Percentiles rank a stretch among this genome's conserved stretches.
These are phyloP conservation scores for Hylaeus volcanicus DNA, from an alignment of 1,140 invertebrate genomes.

Conservation along the genomic window DNA sequence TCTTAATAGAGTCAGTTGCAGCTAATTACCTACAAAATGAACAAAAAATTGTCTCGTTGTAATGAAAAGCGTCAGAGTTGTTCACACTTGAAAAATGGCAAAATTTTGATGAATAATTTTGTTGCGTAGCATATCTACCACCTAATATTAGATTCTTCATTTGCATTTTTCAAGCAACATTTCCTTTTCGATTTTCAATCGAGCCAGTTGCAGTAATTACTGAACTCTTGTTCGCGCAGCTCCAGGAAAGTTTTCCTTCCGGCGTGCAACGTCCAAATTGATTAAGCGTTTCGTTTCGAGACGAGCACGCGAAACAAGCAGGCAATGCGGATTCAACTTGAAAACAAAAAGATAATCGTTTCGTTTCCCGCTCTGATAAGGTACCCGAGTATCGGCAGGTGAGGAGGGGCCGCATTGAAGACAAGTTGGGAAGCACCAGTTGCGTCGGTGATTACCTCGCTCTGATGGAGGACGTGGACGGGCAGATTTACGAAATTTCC, in stretches of 20 bases:
- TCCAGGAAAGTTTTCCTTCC: neutral
- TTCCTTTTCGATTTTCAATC: neutral
- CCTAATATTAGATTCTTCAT: too few species aligned
- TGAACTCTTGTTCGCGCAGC: neutral
- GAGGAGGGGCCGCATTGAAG: conserved; percentile 47
- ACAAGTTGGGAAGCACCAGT: conserved; percentile 51
- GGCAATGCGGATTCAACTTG: neutral
- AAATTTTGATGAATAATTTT: too few species aligned
- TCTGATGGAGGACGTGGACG: conserved; percentile 69
- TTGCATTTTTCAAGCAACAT: neutral
- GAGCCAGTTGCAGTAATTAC: neutral
- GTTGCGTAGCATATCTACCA: too few species aligned
- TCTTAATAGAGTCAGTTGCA: neutral
- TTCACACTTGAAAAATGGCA: too few species aligned
- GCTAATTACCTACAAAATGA: neutral
- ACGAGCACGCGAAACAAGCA: too few species aligned
- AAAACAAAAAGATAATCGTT: neutral
- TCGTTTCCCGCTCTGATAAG: conserved; percentile 5
- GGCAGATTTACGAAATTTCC: conserved; percentile 68
- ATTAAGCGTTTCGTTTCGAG: conserved; percentile 2
- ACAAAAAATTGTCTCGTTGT: too few species aligned
- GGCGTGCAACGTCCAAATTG: neutral
- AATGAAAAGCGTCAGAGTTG: too few species aligned
- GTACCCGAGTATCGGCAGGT: conserved; percentile 51
- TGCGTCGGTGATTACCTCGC: conserved; percentile 73